Conservation (phyloP, 2,797 vertebrate species). For the Cuculus canorus region DNA sequence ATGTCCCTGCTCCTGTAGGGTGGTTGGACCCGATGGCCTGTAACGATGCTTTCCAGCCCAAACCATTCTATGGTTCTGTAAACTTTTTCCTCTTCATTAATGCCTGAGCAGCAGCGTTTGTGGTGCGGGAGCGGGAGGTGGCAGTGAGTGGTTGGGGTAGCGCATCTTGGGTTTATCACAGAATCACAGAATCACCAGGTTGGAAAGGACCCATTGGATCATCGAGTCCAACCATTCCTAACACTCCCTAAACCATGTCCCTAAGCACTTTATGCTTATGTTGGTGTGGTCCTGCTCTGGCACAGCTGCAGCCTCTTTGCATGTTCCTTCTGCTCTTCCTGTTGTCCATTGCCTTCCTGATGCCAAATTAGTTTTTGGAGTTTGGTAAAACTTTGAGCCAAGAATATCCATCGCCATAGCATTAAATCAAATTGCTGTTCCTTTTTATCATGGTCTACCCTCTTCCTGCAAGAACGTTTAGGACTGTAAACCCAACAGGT, state of each 20-base stretch:
- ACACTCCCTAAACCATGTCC: too few species aligned
- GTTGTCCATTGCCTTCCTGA: not conserved
- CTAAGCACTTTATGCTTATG: not conserved
- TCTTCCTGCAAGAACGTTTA: not conserved
- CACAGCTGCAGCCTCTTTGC: not conserved
- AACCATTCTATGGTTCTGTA: too few species aligned
- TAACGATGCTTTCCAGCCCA: too few species aligned
- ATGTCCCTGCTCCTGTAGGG: too few species aligned
- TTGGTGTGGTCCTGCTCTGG: not conserved
- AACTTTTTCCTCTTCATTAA: rapidly evolving
- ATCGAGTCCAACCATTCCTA: too few species aligned
- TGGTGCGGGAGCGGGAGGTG: too few species aligned
- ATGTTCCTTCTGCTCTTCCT: not conserved
- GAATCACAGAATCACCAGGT: too few species aligned
- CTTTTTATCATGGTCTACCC: not conserved
- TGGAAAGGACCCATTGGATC: too few species aligned
- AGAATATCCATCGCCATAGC: rapidly evolving
- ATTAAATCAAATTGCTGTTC: not conserved
- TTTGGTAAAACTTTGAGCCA: not conserved
- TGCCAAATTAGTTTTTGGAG: not conserved
- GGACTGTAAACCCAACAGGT: not conserved
- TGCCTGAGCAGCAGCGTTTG: not conserved
- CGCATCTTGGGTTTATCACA: too few species aligned
- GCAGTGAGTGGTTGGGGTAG: too few species aligned
- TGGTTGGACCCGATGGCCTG: too few species aligned